Evolutionary conservation across 2,888 invertebrate species (phyloP), one percentile per base, ranked within the genome.

Genomic region (Temnothorax ravouxi): DNA sequence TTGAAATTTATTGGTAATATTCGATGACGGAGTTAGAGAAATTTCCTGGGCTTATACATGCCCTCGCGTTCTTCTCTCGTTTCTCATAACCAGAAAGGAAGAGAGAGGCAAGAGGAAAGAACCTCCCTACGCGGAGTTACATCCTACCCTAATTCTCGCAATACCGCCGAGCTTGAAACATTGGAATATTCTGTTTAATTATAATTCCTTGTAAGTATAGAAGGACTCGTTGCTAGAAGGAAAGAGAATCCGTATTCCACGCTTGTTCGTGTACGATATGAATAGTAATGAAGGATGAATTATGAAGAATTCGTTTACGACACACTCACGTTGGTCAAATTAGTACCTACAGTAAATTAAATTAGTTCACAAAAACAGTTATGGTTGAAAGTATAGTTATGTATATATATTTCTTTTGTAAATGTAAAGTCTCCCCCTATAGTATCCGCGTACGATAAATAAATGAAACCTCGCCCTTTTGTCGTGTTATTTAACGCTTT

Each of bases 1-100:
- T 67, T 86, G 82, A 86, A 86, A 86, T 80, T 86, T 84, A 81
- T 86, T 41, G 76, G 61, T 50, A 29, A 41, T 64, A 47, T 82
- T 86, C 66, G 71, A 52, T 64, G 61, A 74, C 29, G 38, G 15
- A 75, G 80, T 75, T 66, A 52, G 72, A 86, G 83, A 74, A 82
- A 86, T 74, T 84, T 62, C 47, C 56, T 25, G n/a, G 13, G 21
- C 6, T n/a, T n/a, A n/a, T 56, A 47, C 34, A 34, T 25, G 9
- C 21, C 11, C 38, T 54, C 41, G 13, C 41, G 41, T 41, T 67
- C 38, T 44, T 18, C 44, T 50, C 44, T 52, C 74, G n/a, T 47
- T n/a, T 47, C 50, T 50, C 50, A 44, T 29, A 75, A 59, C 52
- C 52, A 64, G n/a, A 52, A 18, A 44, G 75, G 34, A 56, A 62